Conservation (phyloP, 2,797 vertebrate genomes). For the Avahi laniger region DNA sequence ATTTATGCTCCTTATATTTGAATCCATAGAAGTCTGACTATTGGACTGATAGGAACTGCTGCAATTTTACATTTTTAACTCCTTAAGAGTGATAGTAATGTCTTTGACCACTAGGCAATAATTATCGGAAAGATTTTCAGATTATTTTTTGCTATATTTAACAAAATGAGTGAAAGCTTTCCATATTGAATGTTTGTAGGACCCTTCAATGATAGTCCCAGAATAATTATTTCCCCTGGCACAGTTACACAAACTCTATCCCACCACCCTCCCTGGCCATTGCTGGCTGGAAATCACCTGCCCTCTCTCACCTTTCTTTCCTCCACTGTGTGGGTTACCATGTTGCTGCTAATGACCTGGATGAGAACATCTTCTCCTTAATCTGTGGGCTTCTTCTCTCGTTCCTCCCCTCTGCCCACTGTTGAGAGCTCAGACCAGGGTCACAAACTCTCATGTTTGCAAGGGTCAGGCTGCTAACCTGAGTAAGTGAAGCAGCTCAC, state of each 20-base stretch:
- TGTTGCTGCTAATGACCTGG: not conserved
- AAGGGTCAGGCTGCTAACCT: not conserved
- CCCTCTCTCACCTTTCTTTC: not conserved
- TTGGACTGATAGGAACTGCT: not conserved
- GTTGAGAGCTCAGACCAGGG: not conserved
- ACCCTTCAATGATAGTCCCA: not conserved
- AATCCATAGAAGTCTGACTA: not conserved
- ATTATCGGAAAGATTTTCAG: not conserved
- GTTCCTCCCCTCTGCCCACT: no score
- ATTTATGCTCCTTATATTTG: not conserved
- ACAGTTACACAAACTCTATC: not conserved
- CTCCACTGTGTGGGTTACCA: not conserved
- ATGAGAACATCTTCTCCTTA: not conserved
- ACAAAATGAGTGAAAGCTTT: not conserved
- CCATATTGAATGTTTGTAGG: not conserved
- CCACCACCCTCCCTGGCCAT: rapidly evolving
- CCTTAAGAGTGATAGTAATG: not conserved
- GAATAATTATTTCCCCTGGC: not conserved
- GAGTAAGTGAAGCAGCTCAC: not conserved
- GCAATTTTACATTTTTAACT: not conserved
- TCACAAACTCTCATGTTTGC: not conserved
- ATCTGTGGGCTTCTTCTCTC: not conserved
- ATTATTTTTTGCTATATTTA: not conserved
- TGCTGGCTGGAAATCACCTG: rapidly evolving
- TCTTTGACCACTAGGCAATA: not conserved